A percentile compares a stretch with the other conserved stretches of the same genome.
Evolutionary conservation across 2,797 vertebrate species (phyloP).

Genomic region (Carcharodon carcharias): DNA sequence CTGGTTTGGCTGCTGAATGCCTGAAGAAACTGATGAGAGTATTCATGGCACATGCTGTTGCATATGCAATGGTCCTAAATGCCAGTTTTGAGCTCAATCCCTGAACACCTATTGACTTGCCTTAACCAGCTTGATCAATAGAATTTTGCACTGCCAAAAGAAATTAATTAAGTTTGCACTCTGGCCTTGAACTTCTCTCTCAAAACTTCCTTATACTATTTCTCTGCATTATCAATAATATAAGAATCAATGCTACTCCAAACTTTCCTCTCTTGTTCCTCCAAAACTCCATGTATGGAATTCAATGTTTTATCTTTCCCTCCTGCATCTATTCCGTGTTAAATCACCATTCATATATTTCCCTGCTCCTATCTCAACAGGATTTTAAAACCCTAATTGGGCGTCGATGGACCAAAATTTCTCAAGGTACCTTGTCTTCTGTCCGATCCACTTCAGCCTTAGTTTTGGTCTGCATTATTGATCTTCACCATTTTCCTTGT

Average conservation of each 20-base stretch:
- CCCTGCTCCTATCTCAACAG: neutral
- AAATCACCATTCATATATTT: neutral
- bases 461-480: neutral
- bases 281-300: neutral
- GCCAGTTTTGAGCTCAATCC: neutral
- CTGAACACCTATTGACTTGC: neutral
- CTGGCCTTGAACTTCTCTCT: neutral
- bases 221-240: neutral
- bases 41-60: neutral
- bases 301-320: neutral
- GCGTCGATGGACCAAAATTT: neutral
- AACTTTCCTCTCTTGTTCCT: neutral
- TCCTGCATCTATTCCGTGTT: neutral
- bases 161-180: too few species aligned
- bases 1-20: neutral
- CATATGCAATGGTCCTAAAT: neutral
- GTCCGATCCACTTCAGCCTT: neutral
- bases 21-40: neutral
- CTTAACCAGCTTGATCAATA: neutral
- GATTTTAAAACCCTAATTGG: neutral
- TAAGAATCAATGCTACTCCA: neutral
- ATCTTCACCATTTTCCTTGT: neutral
- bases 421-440: neutral
- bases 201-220: neutral
- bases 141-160: neutral